Conservation (phyloP, 2,797 vertebrate species). For the Cichlasoma orientale region DNA sequence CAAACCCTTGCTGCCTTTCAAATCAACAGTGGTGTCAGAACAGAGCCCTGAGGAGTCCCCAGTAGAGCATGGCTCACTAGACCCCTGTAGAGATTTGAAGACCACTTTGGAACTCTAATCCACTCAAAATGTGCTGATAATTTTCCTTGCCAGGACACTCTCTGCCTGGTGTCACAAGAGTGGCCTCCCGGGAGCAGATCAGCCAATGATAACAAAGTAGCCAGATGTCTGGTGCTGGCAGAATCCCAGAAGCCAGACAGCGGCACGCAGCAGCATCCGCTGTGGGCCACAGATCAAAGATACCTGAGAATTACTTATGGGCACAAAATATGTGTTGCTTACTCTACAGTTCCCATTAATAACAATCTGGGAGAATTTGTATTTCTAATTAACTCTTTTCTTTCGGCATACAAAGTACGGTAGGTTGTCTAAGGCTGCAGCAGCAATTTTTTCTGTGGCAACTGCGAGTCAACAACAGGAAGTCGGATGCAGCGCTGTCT, state of each 20-base stretch:
- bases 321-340: conserved; percentile 96
- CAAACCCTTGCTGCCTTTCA: conserved; percentile 65
- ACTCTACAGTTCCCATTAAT: conserved; percentile 94
- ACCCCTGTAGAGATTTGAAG: conserved; percentile 89
- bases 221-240: conserved; percentile 99
- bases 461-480: conserved; percentile 79
- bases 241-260: conserved; percentile 95
- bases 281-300: conserved; percentile 98
- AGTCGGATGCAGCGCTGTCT: conserved; percentile 78
- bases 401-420: conserved; percentile 85
- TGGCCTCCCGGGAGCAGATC: conserved; percentile 95
- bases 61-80: conserved; percentile 76
- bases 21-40: conserved; percentile 73
- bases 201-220: conserved; percentile 99
- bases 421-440: conserved; percentile 79
- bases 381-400: conserved; percentile 99
- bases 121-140: conserved; percentile 92
- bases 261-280: conserved; percentile 90
- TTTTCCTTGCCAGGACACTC: conserved; percentile 97
- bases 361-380: conserved; percentile 99
- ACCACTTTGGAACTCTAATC: conserved; percentile 90
- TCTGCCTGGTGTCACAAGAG: conserved; percentile 94
- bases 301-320: conserved; percentile 99
- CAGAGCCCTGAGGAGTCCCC: conserved; percentile 79
- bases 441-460: conserved; percentile 72